These are phyloP conservation scores for Drosophila monieri DNA, from an alignment of 2,888 invertebrate species.

Conservation along the genomic window DNA sequence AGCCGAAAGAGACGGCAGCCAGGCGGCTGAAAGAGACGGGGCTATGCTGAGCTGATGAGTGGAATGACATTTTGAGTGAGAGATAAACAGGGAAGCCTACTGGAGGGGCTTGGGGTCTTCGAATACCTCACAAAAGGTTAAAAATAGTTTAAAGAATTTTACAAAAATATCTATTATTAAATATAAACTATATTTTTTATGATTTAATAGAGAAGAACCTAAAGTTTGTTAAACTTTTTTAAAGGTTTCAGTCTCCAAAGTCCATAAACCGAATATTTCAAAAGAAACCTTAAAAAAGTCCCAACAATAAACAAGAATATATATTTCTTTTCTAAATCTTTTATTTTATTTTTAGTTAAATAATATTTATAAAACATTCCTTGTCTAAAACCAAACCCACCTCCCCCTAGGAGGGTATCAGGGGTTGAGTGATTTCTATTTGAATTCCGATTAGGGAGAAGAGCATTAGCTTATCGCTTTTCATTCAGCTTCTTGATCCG, in stretches of 20 bases:
- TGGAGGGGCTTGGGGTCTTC: not conserved
- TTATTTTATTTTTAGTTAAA: too few relatives aligned
- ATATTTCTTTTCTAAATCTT: not conserved
- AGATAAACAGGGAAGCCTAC: constrained; percentile 8
- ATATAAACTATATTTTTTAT: too few relatives aligned
- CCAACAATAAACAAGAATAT: too few relatives aligned
- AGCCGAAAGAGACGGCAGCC: constrained; percentile 12
- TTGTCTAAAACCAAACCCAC: not conserved
- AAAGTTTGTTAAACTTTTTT: too few relatives aligned
- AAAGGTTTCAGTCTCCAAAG: too few relatives aligned
- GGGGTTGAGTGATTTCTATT: constrained; percentile 9
- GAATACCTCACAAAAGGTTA: not conserved
- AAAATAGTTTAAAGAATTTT: not conserved
- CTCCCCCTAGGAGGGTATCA: not conserved
- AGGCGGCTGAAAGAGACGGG: constrained; percentile 6
- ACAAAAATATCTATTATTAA: too few relatives aligned
- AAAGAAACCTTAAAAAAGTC: too few relatives aligned
- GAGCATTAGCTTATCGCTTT: constrained; percentile 18
- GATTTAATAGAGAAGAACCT: too few relatives aligned
- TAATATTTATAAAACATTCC: not conserved
- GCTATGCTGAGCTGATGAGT: constrained; percentile 24
- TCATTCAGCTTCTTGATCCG: not conserved
- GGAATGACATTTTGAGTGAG: constrained; percentile 26
- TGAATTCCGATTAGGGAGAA: constrained; percentile 30
- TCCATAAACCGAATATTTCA: too few relatives aligned